phyloP scores from a whole-genome alignment of 2,797 vertebrate species.

The Sebastolobus alascanus region DNA sequence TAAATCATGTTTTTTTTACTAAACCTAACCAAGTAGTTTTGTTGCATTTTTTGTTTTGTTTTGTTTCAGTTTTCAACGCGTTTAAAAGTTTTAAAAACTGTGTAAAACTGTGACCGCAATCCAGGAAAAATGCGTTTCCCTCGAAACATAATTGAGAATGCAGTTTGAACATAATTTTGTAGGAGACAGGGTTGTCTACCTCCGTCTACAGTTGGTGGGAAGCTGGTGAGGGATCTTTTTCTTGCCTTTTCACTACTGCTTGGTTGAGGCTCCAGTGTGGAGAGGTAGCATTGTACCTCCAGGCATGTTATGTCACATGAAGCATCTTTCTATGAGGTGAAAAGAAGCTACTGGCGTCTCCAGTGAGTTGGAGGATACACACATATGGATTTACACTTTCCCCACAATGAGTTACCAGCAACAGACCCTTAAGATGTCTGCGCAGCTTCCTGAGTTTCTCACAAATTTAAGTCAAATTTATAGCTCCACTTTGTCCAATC shows the following conservation, averaged over 20 bases:
- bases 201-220: not conserved
- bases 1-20: not conserved
- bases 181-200: not conserved
- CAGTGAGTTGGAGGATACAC: not conserved
- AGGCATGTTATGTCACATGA: not conserved
- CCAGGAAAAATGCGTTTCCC: too few species aligned
- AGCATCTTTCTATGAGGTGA: not conserved
- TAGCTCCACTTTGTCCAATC: constrained; percentile 12
- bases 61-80: too few species aligned
- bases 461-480: constrained; percentile 23
- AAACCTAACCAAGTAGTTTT: not conserved
- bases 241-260: not conserved
- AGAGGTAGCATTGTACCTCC: not conserved
- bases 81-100: rapidly evolving
- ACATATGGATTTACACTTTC: not conserved
- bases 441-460: constrained; percentile 1
- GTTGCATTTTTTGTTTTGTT: too few species aligned
- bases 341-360: not conserved
- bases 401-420: not conserved
- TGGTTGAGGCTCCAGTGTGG: constrained; percentile 1
- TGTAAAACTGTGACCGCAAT: too few species aligned
- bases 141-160: not conserved
- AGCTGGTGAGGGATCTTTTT: not conserved
- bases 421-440: not conserved
- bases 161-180: not conserved